These are phyloP conservation scores for Macrosiphum euphorbiae DNA, from an alignment of 2,888 invertebrate genomes.

Conservation along the genomic window DNA sequence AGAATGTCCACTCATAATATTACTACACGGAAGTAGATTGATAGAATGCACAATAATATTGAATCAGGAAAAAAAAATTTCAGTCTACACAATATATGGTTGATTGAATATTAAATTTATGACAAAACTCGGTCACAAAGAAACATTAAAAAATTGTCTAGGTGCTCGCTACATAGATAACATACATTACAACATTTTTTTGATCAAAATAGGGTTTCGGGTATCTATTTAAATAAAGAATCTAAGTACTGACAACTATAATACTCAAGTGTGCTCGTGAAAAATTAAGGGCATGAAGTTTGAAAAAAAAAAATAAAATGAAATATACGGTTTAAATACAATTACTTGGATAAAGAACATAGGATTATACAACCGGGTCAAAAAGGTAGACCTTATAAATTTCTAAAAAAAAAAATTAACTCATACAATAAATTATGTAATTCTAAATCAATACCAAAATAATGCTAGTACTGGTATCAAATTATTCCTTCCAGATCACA, in stretches of 20 bases:
- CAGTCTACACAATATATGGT: conserved; percentile 66
- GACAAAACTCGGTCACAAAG: conserved; percentile 64
- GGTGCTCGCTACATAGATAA: conserved; percentile 65
- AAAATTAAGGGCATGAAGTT: not conserved
- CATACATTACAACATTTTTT: conserved; percentile 59
- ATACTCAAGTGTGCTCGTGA: conserved; percentile 57
- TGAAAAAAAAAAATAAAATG: not conserved
- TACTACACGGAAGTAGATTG: conserved; percentile 66
- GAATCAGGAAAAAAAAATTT: conserved; percentile 66
- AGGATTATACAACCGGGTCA: not conserved
- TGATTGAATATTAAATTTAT: conserved; percentile 55
- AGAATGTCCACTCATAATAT: conserved; percentile 67
- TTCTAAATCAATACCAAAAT: not conserved
- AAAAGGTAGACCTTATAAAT: not conserved
- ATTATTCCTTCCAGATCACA: not conserved
- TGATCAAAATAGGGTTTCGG: not conserved
- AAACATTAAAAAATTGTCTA: conserved; percentile 64
- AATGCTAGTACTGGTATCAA: conserved; percentile 19
- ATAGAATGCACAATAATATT: conserved; percentile 68
- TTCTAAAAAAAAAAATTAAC: conserved; percentile 9
- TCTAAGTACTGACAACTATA: conserved; percentile 27
- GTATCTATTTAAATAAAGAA: conserved; percentile 56
- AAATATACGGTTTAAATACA: conserved; percentile 28
- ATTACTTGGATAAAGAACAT: not conserved
- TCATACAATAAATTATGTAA: conserved; percentile 9